Evolutionary conservation across 2,797 vertebrate genomes (phyloP).

Genomic region (Rhabdomys pumilio): DNA sequence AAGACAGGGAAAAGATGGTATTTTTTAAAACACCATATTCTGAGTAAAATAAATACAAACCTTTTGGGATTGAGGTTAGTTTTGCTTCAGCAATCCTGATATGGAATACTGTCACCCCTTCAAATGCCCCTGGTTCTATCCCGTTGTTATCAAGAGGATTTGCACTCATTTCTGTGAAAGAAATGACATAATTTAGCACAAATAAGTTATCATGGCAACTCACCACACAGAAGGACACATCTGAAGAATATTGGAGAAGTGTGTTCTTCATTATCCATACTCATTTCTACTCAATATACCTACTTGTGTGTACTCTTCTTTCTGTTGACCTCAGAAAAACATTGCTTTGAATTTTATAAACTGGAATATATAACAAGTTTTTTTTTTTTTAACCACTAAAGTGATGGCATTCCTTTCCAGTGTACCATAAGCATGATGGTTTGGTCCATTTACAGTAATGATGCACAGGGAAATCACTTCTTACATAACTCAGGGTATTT

Average conservation of each 20-base stretch:
- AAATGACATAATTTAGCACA: constrained; percentile 59
- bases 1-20: not conserved
- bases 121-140: constrained; percentile 96
- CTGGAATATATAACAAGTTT: not conserved
- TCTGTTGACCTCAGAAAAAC: constrained; percentile 14
- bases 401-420: not conserved
- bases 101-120: constrained; percentile 94
- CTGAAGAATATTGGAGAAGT: not conserved
- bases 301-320: not conserved
- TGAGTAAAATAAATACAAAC: constrained; percentile 86
- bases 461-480: not conserved
- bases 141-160: constrained; percentile 96
- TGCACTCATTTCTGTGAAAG: constrained; percentile 95
- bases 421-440: not conserved
- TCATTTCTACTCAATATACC: not conserved
- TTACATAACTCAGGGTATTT: constrained; percentile 50
- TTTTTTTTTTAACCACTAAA: constrained; percentile 58
- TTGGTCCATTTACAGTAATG: constrained; percentile 59
- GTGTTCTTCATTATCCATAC: not conserved
- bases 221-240: not conserved
- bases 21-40: constrained; percentile 17
- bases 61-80: constrained; percentile 97
- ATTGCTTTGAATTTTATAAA: constrained; percentile 7
- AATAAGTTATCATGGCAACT: not conserved
- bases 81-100: constrained; percentile 96